A percentile compares a stretch with the other conserved stretches of the same genome.
Evolutionary conservation across 2,888 invertebrate species (phyloP).

Genomic region (Drosophila limbata): DNA sequence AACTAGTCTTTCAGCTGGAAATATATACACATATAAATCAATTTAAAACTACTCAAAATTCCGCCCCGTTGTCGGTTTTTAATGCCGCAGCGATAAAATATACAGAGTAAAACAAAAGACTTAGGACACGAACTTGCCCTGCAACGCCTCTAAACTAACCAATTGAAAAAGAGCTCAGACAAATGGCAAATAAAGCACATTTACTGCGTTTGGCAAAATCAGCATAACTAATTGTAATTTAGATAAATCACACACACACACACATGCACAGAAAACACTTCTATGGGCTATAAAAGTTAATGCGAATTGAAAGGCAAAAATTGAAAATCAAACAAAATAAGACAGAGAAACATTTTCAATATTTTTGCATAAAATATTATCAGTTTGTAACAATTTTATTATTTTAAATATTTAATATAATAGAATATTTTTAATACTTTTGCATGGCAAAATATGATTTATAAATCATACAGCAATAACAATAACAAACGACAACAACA

Average conservation of each 20-base stretch:
- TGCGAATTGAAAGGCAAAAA: slow-evolving; percentile 66
- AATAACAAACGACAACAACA: slow-evolving; percentile 60
- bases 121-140: slow-evolving; percentile 80
- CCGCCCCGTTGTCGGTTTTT: slow-evolving; percentile 34
- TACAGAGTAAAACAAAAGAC: slow-evolving; percentile 71
- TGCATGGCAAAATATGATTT: slow-evolving; percentile 27
- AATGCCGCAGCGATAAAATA: slow-evolving; percentile 14
- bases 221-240: slow-evolving; percentile 71
- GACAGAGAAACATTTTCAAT: slow-evolving; percentile 25
- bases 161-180: slow-evolving; percentile 15
- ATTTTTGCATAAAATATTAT: slow-evolving; percentile 28
- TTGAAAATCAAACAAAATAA: slow-evolving; percentile 47
- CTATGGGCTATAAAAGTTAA: slow-evolving; percentile 51
- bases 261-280: slow-evolving; percentile 54
- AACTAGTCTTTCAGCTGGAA: slow-evolving; percentile 18
- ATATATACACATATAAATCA: slow-evolving; percentile 43
- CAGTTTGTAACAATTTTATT: slow-evolving; percentile 37
- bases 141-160: slow-evolving; percentile 24
- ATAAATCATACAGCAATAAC: slow-evolving; percentile 11
- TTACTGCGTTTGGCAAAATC: slow-evolving; percentile 62
- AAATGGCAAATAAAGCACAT: slow-evolving; percentile 52
- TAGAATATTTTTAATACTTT: slow-evolving; percentile 20
- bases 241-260: slow-evolving; percentile 55
- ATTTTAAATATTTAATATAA: slow-evolving; percentile 36
- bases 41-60: slow-evolving; percentile 38